phyloP scores from a whole-genome alignment of 2,797 vertebrate genomes.

The Epinephelus awoara region DNA sequence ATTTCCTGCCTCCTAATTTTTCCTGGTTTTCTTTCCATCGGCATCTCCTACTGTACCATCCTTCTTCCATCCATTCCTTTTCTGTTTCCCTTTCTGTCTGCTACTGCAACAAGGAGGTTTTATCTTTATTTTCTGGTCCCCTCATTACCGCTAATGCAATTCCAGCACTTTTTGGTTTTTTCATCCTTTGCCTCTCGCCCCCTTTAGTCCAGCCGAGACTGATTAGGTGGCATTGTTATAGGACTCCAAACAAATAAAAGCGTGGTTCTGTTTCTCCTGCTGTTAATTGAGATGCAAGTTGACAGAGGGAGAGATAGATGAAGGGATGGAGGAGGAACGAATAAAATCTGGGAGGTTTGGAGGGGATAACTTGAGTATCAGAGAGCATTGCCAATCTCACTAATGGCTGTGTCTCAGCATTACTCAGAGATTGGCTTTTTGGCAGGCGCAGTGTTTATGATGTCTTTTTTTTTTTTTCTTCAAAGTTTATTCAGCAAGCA shows the following conservation, averaged over 20 bases:
- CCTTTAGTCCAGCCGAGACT: conserved; percentile 40
- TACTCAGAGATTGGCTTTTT: conserved; percentile 45
- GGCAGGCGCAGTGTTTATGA: conserved; percentile 24
- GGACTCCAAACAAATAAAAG: conserved; percentile 49
- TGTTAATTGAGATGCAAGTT: conserved; percentile 62
- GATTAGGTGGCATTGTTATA: conserved; percentile 62
- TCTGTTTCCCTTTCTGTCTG: conserved; percentile 18
- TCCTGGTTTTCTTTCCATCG: background rate
- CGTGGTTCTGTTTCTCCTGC: conserved; percentile 41
- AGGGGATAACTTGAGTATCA: conserved; percentile 31
- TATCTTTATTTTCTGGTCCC: conserved; percentile 56
- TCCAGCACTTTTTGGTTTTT: conserved; percentile 37
- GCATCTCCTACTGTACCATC: conserved; percentile 9
- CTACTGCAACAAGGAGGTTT: conserved; percentile 30
- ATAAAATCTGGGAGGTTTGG: conserved; percentile 26
- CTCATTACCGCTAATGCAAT: conserved; percentile 72
- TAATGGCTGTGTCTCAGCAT: conserved; percentile 56
- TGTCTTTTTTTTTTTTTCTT: conserved; percentile 15
- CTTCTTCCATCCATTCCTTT: conserved; percentile 26
- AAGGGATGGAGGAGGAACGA: conserved; percentile 29
- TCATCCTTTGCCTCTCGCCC: conserved; percentile 20
- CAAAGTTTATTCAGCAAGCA: conserved; percentile 28
- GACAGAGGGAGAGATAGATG: conserved; percentile 35
- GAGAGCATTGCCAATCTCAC: conserved; percentile 45
- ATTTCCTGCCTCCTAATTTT: conserved; percentile 3